Evolutionary conservation across 2,113 vertebrate species (phyloP).

Genomic region (pig (Sus scrofa)): DNA sequence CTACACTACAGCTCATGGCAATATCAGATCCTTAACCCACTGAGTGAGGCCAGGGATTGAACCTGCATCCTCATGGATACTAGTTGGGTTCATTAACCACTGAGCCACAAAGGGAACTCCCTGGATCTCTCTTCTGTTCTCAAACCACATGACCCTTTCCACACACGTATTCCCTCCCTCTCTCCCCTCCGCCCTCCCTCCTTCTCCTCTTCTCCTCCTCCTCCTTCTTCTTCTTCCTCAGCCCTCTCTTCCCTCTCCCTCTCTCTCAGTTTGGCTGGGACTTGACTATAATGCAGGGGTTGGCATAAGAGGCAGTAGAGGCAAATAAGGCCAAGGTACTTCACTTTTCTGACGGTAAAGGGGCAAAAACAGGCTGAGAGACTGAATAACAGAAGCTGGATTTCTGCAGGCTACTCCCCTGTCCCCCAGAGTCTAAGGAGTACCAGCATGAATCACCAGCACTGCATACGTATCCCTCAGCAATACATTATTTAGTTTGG

Average conservation of each 20-base stretch:
- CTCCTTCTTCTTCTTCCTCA: too few relatives aligned
- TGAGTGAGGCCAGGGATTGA: too few relatives aligned
- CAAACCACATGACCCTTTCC: neutral
- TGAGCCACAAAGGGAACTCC: too few relatives aligned
- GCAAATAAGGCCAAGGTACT: neutral
- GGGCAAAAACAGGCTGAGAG: neutral
- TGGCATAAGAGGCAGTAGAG: neutral
- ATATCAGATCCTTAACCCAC: too few relatives aligned
- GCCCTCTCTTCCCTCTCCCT: too few relatives aligned
- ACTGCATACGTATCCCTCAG: neutral
- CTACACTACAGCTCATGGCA: too few relatives aligned
- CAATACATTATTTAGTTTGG: neutral
- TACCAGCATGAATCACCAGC: neutral
- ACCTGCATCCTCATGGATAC: too few relatives aligned
- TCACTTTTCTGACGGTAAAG: neutral
- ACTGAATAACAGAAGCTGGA: neutral
- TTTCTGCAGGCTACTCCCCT: fast-evolving
- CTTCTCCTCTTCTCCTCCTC: too few relatives aligned
- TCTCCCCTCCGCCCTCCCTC: neutral
- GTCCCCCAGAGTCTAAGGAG: neutral
- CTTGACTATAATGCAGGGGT: neutral
- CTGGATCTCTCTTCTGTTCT: neutral
- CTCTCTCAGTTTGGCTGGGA: neutral
- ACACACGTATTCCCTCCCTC: neutral
- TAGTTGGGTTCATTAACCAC: too few relatives aligned